A percentile compares a stretch with the other conserved stretches of the same genome.
Conservation (phyloP, 2,113 vertebrate species). For the Hemiscyllium ocellatum region DNA sequence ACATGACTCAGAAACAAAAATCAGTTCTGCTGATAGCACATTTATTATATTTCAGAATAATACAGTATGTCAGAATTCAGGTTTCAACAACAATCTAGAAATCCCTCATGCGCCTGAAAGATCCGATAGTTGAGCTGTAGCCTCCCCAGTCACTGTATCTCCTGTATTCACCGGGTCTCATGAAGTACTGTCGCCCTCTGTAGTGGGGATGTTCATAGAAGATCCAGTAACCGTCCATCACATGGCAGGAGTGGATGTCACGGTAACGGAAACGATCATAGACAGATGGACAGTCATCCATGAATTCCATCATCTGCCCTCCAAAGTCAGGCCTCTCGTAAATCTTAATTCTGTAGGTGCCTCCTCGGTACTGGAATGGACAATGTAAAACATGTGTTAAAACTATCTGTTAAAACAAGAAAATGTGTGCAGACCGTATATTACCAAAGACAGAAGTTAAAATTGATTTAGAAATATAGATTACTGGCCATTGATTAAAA, state of each 20-base stretch:
- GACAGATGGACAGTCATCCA: constrained; percentile 57
- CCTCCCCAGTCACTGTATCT: background rate
- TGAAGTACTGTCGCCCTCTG: constrained; percentile 52
- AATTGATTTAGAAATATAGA: background rate
- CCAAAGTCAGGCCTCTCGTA: constrained; percentile 63
- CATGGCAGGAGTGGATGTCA: constrained; percentile 55
- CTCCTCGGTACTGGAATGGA: constrained; percentile 52
- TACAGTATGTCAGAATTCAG: background rate
- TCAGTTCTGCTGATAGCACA: background rate
- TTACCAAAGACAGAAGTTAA: background rate
- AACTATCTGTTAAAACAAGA: background rate
- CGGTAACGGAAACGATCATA: constrained; percentile 51
- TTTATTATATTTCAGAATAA: background rate
- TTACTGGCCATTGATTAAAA: background rate
- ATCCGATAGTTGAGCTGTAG: background rate
- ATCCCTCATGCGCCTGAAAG: constrained; percentile 28
- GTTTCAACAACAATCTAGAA: background rate
- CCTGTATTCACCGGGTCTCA: background rate
- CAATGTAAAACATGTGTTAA: background rate
- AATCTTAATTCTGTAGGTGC: constrained; percentile 57
- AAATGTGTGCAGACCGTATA: background rate
- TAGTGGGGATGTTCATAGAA: constrained; percentile 56
- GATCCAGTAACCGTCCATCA: constrained; percentile 56
- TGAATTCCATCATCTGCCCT: constrained; percentile 57
- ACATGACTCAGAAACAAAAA: background rate